A percentile compares a stretch with the other conserved stretches of the same genome.
phyloP scores from a whole-genome alignment of 2,797 vertebrate species.

The Esox lucius region DNA sequence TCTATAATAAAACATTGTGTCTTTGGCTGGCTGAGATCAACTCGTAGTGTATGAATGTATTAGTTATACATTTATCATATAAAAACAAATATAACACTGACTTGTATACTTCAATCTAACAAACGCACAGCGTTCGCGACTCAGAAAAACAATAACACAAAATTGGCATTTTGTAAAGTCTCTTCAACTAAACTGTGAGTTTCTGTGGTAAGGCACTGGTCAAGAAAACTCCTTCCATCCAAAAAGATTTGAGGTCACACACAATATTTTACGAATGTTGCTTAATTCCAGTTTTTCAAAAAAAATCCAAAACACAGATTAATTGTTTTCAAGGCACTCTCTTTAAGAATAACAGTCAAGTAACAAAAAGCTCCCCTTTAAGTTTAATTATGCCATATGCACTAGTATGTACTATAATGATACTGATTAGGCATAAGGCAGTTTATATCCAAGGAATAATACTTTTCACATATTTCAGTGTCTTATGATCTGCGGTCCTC shows the following conservation, averaged over 20 bases:
- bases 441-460: conserved; percentile 47
- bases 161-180: conserved; percentile 46
- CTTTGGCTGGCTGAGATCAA: conserved; percentile 92
- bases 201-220: conserved; percentile 49
- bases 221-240: conserved; percentile 69
- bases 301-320: conserved; percentile 59
- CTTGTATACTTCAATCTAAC: conserved; percentile 86
- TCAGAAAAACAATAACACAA: conserved; percentile 61
- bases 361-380: conserved; percentile 34
- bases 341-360: conserved; percentile 40
- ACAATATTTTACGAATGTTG: conserved; percentile 31
- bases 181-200: conserved; percentile 42
- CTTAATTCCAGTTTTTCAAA: conserved; percentile 81
- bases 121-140: conserved; percentile 93
- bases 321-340: conserved; percentile 57
- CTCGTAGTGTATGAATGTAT: conserved; percentile 96
- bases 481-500: conserved; percentile 7
- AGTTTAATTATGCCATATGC: conserved; percentile 43
- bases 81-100: conserved; percentile 82
- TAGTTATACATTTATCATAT: conserved; percentile 94
- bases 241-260: conserved; percentile 73
- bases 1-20: conserved; percentile 57
- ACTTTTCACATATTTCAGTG: conserved; percentile 32
- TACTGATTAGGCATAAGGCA: conserved; percentile 51
- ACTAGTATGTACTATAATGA: conserved; percentile 39